These are phyloP conservation scores for Zoanthus sociatus DNA, from an alignment of 92 coral and sea anemone genomes.

Conservation along the genomic window DNA sequence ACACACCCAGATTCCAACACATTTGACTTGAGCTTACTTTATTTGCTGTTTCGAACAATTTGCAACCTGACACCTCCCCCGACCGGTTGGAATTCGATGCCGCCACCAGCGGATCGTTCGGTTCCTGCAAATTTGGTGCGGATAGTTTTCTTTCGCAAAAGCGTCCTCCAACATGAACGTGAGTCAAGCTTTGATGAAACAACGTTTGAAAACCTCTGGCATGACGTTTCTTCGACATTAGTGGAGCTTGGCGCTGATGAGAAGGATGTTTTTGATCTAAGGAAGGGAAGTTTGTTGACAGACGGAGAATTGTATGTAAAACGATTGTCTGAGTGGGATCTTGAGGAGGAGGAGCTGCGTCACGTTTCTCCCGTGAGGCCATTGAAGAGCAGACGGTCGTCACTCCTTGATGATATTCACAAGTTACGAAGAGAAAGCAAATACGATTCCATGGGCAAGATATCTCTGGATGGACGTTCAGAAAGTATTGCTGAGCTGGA, in stretches of 20 bases:
- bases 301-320: conserved; percentile 4
- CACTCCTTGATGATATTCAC: conserved; percentile 34
- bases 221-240: conserved; percentile 9
- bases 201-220: conserved; percentile 30
- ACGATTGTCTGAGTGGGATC: conserved; percentile 33
- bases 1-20: conserved; percentile 34
- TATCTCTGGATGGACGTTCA: not conserved
- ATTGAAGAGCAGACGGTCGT: conserved; percentile 12
- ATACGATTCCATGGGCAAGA: not conserved
- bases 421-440: conserved; percentile 22
- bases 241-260: conserved; percentile 36
- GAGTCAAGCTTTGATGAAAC: conserved; percentile 8
- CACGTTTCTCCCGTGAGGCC: not conserved
- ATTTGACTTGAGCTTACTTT: conserved; percentile 23
- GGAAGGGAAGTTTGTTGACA: not conserved
- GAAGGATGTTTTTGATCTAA: not conserved
- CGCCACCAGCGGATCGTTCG: conserved; percentile 13
- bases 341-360: conserved; percentile 18
- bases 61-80: conserved; percentile 42
- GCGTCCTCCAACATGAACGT: conserved; percentile 5
- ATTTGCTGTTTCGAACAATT: conserved; percentile 28
- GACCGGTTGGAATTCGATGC: conserved; percentile 7
- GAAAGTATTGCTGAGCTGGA: not conserved
- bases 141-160: not conserved
- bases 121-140: conserved; percentile 38